A percentile compares a stretch with the other conserved stretches of the same genome.
These are phyloP conservation scores for Takifugu flavidus DNA, from an alignment of 2,113 vertebrate species.

Conservation along the genomic window DNA sequence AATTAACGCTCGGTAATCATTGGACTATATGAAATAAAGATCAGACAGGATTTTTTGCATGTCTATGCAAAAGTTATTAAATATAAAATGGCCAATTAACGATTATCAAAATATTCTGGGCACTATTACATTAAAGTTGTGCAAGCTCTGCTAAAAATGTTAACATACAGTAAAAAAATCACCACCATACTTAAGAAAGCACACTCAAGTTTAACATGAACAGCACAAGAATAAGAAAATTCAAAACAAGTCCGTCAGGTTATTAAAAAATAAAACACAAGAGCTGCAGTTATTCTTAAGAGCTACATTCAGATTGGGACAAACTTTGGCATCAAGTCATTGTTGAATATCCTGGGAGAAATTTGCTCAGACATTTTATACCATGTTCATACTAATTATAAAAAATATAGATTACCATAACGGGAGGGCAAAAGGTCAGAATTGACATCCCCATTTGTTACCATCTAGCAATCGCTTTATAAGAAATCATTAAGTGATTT, in stretches of 20 bases:
- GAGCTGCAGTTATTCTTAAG: constrained; percentile 26
- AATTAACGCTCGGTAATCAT: background rate
- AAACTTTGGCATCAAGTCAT: constrained; percentile 63
- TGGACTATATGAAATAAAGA: constrained; percentile 19
- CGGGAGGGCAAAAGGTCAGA: no score
- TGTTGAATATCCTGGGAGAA: constrained; percentile 10
- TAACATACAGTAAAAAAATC: constrained; percentile 16
- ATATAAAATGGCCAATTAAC: constrained; percentile 27
- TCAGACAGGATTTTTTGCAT: constrained; percentile 46
- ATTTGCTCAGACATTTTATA: background rate
- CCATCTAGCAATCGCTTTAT: background rate
- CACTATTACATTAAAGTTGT: constrained; percentile 25
- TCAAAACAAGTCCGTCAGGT: constrained; percentile 11
- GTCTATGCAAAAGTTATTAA: constrained; percentile 42
- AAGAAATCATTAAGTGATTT: background rate
- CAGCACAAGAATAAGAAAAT: constrained; percentile 6
- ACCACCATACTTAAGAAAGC: constrained; percentile 8
- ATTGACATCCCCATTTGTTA: no score
- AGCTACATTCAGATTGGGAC: constrained; percentile 64
- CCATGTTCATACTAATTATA: background rate
- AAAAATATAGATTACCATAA: background rate
- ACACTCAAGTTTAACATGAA: constrained; percentile 16
- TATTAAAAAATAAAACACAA: constrained; percentile 41
- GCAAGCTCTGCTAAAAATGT: constrained; percentile 33
- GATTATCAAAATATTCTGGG: constrained; percentile 11